Percentiles rank a stretch among this genome's conserved stretches.
phyloP scores from a whole-genome alignment of 2,888 invertebrate genomes.

The Balanococcus diminutus region DNA sequence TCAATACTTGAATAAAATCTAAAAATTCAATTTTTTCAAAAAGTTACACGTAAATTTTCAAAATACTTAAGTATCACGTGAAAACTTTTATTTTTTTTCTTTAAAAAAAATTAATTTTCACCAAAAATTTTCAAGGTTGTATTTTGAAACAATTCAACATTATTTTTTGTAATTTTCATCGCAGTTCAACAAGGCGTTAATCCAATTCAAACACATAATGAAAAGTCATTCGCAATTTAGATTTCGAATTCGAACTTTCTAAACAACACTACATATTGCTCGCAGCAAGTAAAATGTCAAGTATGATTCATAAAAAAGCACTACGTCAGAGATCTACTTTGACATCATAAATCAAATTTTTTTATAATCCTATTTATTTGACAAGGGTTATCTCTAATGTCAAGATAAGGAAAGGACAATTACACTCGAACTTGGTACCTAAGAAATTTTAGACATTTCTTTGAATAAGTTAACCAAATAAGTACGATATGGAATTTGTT shows the following conservation, averaged over 20 bases:
- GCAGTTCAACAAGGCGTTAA: too few relatives aligned
- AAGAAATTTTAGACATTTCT: constrained; percentile 12
- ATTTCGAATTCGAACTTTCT: background rate
- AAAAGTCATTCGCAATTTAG: background rate
- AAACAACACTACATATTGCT: background rate
- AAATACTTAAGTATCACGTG: too few relatives aligned
- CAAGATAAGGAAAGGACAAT: constrained; percentile 5
- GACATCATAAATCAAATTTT: background rate
- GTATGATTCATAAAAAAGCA: background rate
- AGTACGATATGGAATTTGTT: background rate
- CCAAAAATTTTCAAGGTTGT: too few relatives aligned
- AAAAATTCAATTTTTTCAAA: too few relatives aligned
- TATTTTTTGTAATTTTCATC: too few relatives aligned
- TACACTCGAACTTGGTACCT: background rate
- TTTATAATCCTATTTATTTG: constrained; percentile 21
- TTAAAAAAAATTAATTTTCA: too few relatives aligned
- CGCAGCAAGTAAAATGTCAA: background rate
- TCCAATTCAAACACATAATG: too few relatives aligned
- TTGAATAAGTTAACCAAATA: background rate
- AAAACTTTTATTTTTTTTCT: too few relatives aligned
- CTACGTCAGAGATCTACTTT: background rate
- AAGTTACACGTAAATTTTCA: too few relatives aligned
- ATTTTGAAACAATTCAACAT: too few relatives aligned
- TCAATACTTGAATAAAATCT: too few relatives aligned
- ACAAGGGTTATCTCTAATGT: constrained; percentile 4